phyloP scores from a whole-genome alignment of 2,797 vertebrate species.

The Pantherophis vulpinus region DNA sequence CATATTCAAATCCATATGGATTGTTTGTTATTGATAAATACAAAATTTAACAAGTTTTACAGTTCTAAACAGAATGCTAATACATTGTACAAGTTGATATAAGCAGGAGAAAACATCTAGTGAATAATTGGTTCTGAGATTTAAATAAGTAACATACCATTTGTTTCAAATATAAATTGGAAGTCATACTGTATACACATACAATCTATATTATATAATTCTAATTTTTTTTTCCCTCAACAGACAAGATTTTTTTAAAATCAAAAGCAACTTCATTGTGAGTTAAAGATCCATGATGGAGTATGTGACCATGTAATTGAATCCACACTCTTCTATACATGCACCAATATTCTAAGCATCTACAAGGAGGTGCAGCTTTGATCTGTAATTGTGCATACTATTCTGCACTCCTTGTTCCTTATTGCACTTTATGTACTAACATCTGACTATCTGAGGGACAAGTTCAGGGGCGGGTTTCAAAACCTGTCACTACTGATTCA shows the following conservation, averaged over 20 bases:
- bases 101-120: not conserved
- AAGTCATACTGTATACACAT: not conserved
- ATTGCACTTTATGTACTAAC: not conserved
- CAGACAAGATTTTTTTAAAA: not conserved
- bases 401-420: not conserved
- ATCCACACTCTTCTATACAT: not conserved
- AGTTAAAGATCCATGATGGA: not conserved
- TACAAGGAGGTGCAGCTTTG: not conserved
- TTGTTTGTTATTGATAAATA: not conserved
- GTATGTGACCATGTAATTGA: not conserved
- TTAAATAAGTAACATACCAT: not conserved
- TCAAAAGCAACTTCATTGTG: not conserved
- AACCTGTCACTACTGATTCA: no score
- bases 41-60: not conserved
- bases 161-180: not conserved
- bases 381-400: not conserved
- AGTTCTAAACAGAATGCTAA: not conserved
- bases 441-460: not conserved
- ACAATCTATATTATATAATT: not conserved
- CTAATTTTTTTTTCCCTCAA: not conserved
- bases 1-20: not conserved
- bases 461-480: no score
- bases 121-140: not conserved
- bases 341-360: not conserved
- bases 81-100: not conserved